Evolutionary conservation across 2,113 vertebrate genomes (phyloP).

Genomic region (Laticauda laticaudata): DNA sequence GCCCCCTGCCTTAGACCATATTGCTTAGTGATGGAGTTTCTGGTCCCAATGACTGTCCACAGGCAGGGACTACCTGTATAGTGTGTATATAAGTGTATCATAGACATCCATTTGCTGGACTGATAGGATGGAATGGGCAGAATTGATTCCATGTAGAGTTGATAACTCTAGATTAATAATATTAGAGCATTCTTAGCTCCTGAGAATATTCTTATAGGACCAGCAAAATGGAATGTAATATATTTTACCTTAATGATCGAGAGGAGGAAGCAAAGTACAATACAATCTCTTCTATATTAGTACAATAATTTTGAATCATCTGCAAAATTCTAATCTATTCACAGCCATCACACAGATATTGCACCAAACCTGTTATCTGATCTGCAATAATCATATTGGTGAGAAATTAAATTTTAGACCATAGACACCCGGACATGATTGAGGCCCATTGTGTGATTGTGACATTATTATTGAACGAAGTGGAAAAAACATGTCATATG

Average conservation of each 20-base stretch:
- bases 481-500: background rate
- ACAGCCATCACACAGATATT: background rate
- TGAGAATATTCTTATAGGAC: background rate
- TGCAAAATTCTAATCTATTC: background rate
- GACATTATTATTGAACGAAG: background rate
- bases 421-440: background rate
- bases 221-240: background rate
- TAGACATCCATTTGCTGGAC: background rate
- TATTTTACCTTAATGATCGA: background rate
- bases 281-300: background rate
- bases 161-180: background rate
- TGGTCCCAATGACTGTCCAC: background rate
- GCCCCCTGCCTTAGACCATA: background rate
- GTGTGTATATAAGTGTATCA: background rate
- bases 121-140: background rate
- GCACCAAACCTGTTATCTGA: background rate
- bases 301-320: background rate
- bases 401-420: background rate
- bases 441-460: background rate
- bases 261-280: background rate
- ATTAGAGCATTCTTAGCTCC: background rate
- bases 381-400: background rate
- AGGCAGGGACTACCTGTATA: background rate
- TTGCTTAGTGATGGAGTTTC: background rate
- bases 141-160: background rate